Evolutionary conservation across 2,888 invertebrate species (phyloP).

Genomic region (Platycheirus albimanus): DNA sequence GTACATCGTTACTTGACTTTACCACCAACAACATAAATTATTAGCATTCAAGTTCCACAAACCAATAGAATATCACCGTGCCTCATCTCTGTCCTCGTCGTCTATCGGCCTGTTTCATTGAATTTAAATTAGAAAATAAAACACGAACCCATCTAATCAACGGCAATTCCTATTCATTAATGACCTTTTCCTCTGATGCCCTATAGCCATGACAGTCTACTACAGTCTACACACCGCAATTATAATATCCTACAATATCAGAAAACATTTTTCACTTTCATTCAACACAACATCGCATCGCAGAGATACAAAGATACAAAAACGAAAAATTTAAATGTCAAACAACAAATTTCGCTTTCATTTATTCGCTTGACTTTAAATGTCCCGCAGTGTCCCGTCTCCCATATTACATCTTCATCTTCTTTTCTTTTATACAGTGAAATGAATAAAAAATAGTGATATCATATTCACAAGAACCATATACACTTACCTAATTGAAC

Average conservation of each 20-base stretch:
- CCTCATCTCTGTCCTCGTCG: too few species aligned
- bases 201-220: not conserved
- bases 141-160: slow-evolving; percentile 4
- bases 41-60: too few species aligned
- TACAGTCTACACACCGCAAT: not conserved
- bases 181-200: slow-evolving; percentile 9
- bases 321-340: slow-evolving; percentile 47
- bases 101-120: not conserved
- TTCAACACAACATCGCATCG: slow-evolving; percentile 22
- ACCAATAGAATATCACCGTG: too few species aligned
- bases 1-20: too few species aligned
- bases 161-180: not conserved
- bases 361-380: slow-evolving; percentile 46
- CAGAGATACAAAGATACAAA: too few species aligned
- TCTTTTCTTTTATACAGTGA: not conserved
- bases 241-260: not conserved
- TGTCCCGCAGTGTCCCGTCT: slow-evolving; percentile 40
- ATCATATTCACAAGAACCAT: slow-evolving; percentile 62
- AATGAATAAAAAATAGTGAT: slow-evolving; percentile 45
- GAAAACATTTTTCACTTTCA: slow-evolving; percentile 53
- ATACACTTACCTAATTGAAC: slow-evolving; percentile 67
- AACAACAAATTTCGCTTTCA: slow-evolving; percentile 66
- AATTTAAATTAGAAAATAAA: not conserved
- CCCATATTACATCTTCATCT: slow-evolving; percentile 47
- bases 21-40: too few species aligned